Evolutionary conservation across 1,140 invertebrate genomes (phyloP).

Genomic region (Zaprionus gabonicus): DNA sequence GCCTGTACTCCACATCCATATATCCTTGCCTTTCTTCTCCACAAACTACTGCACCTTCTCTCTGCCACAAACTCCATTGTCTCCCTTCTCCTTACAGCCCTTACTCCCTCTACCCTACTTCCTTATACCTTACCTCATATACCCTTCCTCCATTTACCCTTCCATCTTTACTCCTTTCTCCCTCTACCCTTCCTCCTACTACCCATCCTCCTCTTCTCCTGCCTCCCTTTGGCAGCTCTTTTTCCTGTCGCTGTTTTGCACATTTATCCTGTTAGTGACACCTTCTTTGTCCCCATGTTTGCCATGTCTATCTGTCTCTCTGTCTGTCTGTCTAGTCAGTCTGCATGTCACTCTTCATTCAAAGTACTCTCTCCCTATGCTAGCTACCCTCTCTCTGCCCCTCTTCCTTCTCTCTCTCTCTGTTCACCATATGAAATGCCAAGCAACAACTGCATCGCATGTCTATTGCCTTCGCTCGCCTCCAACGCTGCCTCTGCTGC

Average conservation of each 20-base stretch:
- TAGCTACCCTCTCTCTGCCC: neutral
- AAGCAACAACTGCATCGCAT: constrained; percentile 77
- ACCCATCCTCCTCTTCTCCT: neutral
- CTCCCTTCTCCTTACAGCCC: too few relatives aligned
- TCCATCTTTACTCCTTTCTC: too few relatives aligned
- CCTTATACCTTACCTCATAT: too few relatives aligned
- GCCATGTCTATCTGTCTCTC: neutral
- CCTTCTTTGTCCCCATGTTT: constrained; percentile 77
- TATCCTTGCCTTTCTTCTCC: too few relatives aligned
- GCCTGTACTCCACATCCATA: too few relatives aligned
- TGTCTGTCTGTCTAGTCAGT: constrained; percentile 6
- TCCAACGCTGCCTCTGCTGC: neutral
- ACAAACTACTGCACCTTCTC: too few relatives aligned
- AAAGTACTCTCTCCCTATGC: constrained; percentile 10
- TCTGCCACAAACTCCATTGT: too few relatives aligned
- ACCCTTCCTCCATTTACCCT: neutral
- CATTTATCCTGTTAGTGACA: constrained; percentile 82
- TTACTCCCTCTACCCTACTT: too few relatives aligned
- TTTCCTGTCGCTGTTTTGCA: constrained; percentile 78
- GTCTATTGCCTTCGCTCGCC: constrained; percentile 29
- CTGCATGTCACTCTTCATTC: constrained; percentile 81
- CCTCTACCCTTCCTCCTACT: too few relatives aligned
- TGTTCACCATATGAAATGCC: constrained; percentile 64
- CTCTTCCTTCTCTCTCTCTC: neutral
- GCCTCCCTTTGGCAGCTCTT: constrained; percentile 65